These are phyloP conservation scores for Antitype chi DNA, from an alignment of 2,888 invertebrate species.

Conservation along the genomic window DNA sequence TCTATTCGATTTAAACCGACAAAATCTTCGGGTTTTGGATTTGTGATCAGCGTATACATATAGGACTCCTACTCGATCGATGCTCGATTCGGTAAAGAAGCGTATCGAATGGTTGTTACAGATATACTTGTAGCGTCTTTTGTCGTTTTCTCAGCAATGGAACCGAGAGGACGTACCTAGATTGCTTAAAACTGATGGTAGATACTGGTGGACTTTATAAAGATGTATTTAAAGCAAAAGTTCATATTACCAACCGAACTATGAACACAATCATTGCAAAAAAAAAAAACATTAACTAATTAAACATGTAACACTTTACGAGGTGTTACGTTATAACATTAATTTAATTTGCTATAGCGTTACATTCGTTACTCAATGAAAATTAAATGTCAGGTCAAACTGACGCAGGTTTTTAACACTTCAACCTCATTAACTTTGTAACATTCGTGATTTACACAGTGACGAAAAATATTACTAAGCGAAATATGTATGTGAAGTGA, in stretches of 20 bases:
- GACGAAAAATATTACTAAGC: background rate
- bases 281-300: background rate
- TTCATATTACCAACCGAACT: background rate
- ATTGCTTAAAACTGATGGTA: background rate
- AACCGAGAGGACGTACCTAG: no score
- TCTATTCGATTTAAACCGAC: no score
- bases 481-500: background rate
- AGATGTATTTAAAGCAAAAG: background rate
- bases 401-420: slow-evolving; percentile 32
- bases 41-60: no score
- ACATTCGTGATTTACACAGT: slow-evolving; percentile 1
- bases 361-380: slow-evolving; percentile 36
- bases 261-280: slow-evolving; percentile 1
- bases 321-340: slow-evolving; percentile 28
- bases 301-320: slow-evolving; percentile 18
- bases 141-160: no score
- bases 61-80: no score
- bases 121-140: no score
- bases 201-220: no score
- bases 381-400: slow-evolving; percentile 60
- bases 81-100: no score
- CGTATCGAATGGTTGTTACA: no score
- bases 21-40: no score
- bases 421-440: slow-evolving; percentile 31
- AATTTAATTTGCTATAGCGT: slow-evolving; percentile 26